Evolutionary conservation across 2,888 invertebrate species (phyloP), one percentile per base, ranked within the genome.

Genomic region (Eupithecia dodoneata): DNA sequence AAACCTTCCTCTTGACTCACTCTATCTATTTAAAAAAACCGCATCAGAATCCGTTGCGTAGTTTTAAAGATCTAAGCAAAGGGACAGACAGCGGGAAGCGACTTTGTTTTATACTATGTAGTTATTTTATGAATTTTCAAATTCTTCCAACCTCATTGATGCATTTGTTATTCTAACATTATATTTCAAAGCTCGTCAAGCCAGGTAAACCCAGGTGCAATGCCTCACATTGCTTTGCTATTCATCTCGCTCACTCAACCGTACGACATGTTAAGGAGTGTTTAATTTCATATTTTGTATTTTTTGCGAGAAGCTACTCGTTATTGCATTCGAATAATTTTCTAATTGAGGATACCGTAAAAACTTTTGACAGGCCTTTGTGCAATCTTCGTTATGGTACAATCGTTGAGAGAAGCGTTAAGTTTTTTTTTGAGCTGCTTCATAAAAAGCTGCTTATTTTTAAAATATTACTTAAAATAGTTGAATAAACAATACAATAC

Each of bases 321-420:
- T 30, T 63, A 63, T 63, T 63, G 63, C 30, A 63, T 63, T 18
- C 30, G 63, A 63, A 72, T 65, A 70, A 73, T 70, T 65, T 72
- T 73, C 30, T 71, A 73, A 69, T 77, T 47, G 41, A 65, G 75
- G 77, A 71, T 74, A 71, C 71, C 71, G 45, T 72, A 79, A 79
- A 76, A 76, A 74, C 65, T 71, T 67, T 75, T 71, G 66, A 73
- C 77, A 63, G 72, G 49, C 71, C 67, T 72, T 74, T 74, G 72
- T 77, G 74, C 74, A 77, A 72, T 67, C 71, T 78, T 66, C 15
- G 63, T 70, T 75, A 49, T n/a, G 18, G 77, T 75, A 78, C 78
- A 80, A 71, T 76, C 52, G 42, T 30, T 59, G 70, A 71, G 69
- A 75, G 18, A 78, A 75, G 71, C 18, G 49, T 70, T 59, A 0